Base-by-base conservation (phyloP, 2,888 invertebrate genomes). In the Alloplasta piceator region DNA sequence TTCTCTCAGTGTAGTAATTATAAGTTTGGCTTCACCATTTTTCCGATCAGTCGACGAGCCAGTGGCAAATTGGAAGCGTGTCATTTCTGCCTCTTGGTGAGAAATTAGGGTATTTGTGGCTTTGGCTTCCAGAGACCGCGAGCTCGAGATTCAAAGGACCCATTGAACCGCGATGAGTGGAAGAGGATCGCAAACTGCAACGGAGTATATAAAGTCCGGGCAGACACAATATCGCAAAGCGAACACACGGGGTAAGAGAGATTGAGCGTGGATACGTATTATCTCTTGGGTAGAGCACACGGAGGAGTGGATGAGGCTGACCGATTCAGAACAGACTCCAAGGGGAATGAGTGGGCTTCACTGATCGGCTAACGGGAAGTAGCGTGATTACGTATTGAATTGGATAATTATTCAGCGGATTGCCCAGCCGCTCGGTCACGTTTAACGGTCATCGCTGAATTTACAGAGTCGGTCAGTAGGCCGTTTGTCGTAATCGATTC, bases 311-410 rank as follows among this genome's bases (percentile, higher is more conserved):
- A 68, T 77, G 66, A 48, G 75, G 60, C 67, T 60, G 63, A 52
- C 55, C 74, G 56, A 64, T 52, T 9, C 56, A 63, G 48, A 48
- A 63, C 84, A 52, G 84, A 67, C 72, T 55, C 55, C 16, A 80
- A 56, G 70, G 67, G 56, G 46, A 36, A 39, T 58, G 46, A 38
- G 74, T 55, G 6, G n/a, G 36, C 16, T 46, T 26, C 7, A 55
- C 48, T n/a, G 43, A 58, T 48, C 50, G 63, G 41, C 60, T 41
- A 73, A 75, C 83, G 80, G 87, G 85, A 88, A 87, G 89, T 89
- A 86, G 87, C 87, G 81, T 87, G 86, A 89, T 89, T 88, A 88
- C 85, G 84, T 83, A 89, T 89, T 89, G 87, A 89, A 89, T 89
- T 78, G 86, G 83, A 84, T 85, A 89, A 89, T 89, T 89, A 89